Evolutionary conservation across 2,888 invertebrate genomes (phyloP), one percentile per base, ranked within the genome.

Genomic region (Calliopum simillimum): DNA sequence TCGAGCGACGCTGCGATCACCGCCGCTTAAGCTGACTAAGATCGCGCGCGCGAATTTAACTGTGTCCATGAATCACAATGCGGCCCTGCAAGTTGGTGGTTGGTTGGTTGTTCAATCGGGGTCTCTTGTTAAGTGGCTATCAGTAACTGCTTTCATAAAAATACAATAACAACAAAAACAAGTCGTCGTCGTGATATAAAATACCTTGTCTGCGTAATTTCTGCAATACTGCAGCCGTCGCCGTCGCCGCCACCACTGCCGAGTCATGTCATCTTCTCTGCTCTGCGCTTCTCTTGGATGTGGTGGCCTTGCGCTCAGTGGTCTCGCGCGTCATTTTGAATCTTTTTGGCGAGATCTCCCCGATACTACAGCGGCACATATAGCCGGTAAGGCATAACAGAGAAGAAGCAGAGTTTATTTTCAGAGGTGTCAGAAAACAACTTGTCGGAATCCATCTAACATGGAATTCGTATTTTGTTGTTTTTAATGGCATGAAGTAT

Each of bases 381-480:
- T 41, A 56, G 46, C 51, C 53, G 51, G 64, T 59, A 25, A 46
- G 64, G 2, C 62, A 47, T 47, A 56, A 43, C 12, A 44, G 56
- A 43, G 69, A 71, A 70, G 68, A 70, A 72, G 66, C 41, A 25
- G 76, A 76, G 76, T 76, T 77, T 77, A 77, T 83, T 82, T 83
- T 80, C 80, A 81, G 83, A 84, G 84, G 85, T 86, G 85, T 85
- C 86, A 86, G 86, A 83, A 85, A 85, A 85, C 85, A 85, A 85
- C 84, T 86, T 85, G 85, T 85, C 85, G 84, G 84, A 84, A 86
- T 85, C 84, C 86, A 86, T 85, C 85, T 85, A 86, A 86, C 86
- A 85, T 86, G 86, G 85, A 85, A 86, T 85, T 86, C 83, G 85
- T 80, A 85, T 86, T 86, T 85, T 84, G 83, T 81, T 75, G 75